Conservation (phyloP, 2,113 vertebrate species). For the Terrapene triunguis region DNA sequence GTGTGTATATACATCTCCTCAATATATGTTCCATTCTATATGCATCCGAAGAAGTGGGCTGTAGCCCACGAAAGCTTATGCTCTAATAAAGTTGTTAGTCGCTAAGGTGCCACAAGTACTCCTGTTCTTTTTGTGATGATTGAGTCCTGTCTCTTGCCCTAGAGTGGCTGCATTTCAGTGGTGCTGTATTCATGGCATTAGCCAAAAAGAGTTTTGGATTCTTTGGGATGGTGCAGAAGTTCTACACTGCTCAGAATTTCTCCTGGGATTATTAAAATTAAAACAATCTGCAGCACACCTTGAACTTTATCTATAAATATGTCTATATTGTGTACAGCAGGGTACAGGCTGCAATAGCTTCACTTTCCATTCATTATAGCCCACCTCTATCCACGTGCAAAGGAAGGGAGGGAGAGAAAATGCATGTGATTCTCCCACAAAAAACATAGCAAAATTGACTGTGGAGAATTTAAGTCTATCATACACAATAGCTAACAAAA, state of each 20-base stretch:
- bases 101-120: no score
- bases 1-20: no score
- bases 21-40: no score
- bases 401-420: not conserved
- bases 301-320: not conserved
- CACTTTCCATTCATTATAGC: not conserved
- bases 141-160: not conserved
- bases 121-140: not conserved
- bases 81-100: no score
- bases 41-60: no score
- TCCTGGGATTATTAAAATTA: not conserved
- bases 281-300: not conserved
- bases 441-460: not conserved
- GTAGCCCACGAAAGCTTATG: no score
- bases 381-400: not conserved
- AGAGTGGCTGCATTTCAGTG: not conserved
- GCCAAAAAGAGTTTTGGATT: not conserved
- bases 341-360: not conserved
- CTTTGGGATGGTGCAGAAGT: not conserved
- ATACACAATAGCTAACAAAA: not conserved
- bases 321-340: not conserved
- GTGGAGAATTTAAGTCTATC: no score
- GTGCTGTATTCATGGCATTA: not conserved
- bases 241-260: not conserved
- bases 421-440: not conserved